Base-by-base conservation (phyloP, 2,888 invertebrate species). In the Zaprionus lineosus region DNA sequence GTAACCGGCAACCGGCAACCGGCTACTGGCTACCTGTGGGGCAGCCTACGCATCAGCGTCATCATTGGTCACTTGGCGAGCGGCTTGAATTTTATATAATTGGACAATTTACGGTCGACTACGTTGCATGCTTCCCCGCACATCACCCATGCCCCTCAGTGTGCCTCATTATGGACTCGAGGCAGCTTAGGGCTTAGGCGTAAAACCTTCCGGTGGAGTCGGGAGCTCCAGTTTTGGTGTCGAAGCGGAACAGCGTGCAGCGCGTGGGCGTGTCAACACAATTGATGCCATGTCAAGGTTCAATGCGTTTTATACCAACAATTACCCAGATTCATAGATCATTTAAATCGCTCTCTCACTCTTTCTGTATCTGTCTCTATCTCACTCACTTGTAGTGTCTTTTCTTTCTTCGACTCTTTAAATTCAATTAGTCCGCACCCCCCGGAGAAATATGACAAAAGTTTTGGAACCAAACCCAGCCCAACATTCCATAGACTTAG, bases 101-200 rank as follows among this genome's bases (percentile, higher is more conserved):
- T 78, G 81, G 75, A 77, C 61, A 75, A 71, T 78, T 81, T 75
- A 73, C 68, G 28, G 57, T 59, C 74, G 64, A 51, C 59, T 63
- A 44, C 46, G 47, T 15, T 44, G 41, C 43, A 19, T 26, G 12
- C 24, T 15, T 5, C 7, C 39, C 16, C 29, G 5, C 5, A 24
- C 9, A 40, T 16, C 31, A 14, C 21, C 21, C 15, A 16, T 5
- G 11, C 28, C 26, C 58, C 18, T 12, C 12, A 29, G n/a, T n/a
- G n/a, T n/a, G n/a, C n/a, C n/a, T n/a, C n/a, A n/a, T n/a, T n/a
- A n/a, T n/a, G n/a, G 29, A 21, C 11, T 26, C 53, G 34, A 37
- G 21, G 44, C 19, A 39, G 26, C 44, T n/a, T n/a, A n/a, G n/a
- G n/a, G n/a, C n/a, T n/a, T n/a, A n/a, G 47, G 21, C n/a, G 28